Evolutionary conservation across 2,113 vertebrate genomes (phyloP).

Genomic region (Stigmatopora argus): DNA sequence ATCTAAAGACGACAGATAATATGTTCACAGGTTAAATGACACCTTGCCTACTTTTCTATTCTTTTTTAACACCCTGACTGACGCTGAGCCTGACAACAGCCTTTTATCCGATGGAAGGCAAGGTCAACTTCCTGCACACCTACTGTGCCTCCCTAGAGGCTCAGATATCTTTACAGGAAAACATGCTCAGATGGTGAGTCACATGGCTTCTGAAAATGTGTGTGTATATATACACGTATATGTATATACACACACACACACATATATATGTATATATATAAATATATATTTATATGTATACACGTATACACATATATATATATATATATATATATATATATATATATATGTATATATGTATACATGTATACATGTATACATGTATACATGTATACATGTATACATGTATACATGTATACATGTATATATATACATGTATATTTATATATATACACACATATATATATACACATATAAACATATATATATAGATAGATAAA

Average conservation of each 20-base stretch:
- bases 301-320: neutral
- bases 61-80: conserved; percentile 17
- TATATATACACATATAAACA: neutral
- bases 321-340: neutral
- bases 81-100: conserved; percentile 21
- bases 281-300: neutral
- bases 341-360: neutral
- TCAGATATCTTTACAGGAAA: conserved; percentile 21
- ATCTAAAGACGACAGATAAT: conserved; percentile 24
- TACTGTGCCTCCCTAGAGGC: conserved; percentile 12
- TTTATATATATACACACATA: neutral
- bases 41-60: conserved; percentile 12
- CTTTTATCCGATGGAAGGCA: conserved; percentile 38
- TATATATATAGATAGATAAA: too few relatives aligned
- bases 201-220: conserved; percentile 6
- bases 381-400: neutral
- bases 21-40: conserved; percentile 29
- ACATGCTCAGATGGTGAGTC: neutral
- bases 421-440: neutral
- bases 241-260: neutral
- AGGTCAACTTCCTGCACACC: conserved; percentile 34
- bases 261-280: neutral
- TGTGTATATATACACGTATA: neutral
- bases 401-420: neutral
- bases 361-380: neutral